These are phyloP conservation scores for Cistogaster globosa DNA, from an alignment of 2,888 invertebrate genomes.

Conservation along the genomic window DNA sequence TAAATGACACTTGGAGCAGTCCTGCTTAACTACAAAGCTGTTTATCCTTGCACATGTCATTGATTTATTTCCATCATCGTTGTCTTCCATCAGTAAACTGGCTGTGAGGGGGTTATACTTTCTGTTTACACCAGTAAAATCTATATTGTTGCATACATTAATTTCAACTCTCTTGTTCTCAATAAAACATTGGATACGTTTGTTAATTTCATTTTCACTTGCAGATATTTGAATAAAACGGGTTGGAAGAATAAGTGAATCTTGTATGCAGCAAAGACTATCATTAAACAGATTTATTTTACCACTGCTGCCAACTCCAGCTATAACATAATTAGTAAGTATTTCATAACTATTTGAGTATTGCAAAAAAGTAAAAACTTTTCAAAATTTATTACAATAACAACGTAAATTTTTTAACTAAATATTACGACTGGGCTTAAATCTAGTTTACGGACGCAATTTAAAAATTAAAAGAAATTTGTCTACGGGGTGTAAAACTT, in stretches of 20 bases:
- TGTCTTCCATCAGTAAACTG: not conserved
- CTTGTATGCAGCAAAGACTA: slow-evolving; percentile 59
- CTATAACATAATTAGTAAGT: slow-evolving; percentile 8
- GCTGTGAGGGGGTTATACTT: not conserved
- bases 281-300: slow-evolving; percentile 30
- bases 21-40: slow-evolving; percentile 88
- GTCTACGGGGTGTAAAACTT: too few species aligned
- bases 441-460: too few species aligned
- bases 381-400: not conserved
- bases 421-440: not conserved
- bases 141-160: slow-evolving; percentile 88
- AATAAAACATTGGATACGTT: slow-evolving; percentile 89
- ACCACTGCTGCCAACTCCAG: not conserved
- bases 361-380: not conserved
- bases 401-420: not conserved
- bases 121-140: slow-evolving; percentile 85
- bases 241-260: slow-evolving; percentile 33
- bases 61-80: slow-evolving; percentile 29
- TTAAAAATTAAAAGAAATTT: too few species aligned
- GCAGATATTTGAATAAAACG: slow-evolving; percentile 88
- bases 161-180: slow-evolving; percentile 90
- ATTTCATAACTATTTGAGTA: not conserved
- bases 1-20: slow-evolving; percentile 90
- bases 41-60: slow-evolving; percentile 89
- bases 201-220: slow-evolving; percentile 86